A percentile compares a stretch with the other conserved stretches of the same genome.
These are phyloP conservation scores for Heliconius cydno DNA, from an alignment of 2,888 invertebrate genomes.

Conservation along the genomic window DNA sequence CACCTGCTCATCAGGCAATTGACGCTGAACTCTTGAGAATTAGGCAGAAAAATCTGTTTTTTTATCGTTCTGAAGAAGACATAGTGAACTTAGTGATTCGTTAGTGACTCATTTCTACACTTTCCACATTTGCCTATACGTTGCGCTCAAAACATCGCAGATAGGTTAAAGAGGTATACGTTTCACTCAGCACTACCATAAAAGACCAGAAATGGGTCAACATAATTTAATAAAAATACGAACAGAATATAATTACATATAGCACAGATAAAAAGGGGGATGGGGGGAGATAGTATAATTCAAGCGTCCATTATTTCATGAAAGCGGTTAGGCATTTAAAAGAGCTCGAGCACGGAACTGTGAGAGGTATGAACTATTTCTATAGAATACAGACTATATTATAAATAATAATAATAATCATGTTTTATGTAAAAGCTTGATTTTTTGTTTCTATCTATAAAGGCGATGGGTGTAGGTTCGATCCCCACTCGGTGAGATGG, in stretches of 20 bases:
- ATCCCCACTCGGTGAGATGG: neutral
- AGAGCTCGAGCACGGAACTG: conserved; percentile 23
- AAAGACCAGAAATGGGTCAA: conserved; percentile 10
- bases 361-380: conserved; percentile 24
- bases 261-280: neutral
- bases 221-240: conserved; percentile 21
- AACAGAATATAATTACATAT: conserved; percentile 21
- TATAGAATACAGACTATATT: neutral
- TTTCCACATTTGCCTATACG: too few species aligned
- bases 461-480: neutral
- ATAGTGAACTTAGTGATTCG: too few species aligned
- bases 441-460: neutral
- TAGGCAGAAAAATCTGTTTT: too few species aligned
- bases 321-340: conserved; percentile 35
- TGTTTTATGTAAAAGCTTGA: neutral
- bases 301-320: conserved; percentile 35
- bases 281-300: conserved; percentile 20
- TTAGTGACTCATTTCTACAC: too few species aligned
- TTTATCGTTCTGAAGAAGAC: too few species aligned
- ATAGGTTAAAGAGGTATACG: neutral
- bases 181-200: neutral
- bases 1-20: too few species aligned
- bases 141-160: too few species aligned
- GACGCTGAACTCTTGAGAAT: too few species aligned
- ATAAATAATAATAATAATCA: conserved; percentile 7